Evolutionary conservation across 2,888 invertebrate species (phyloP).

Genomic region (Notocelia uddmanniana): DNA sequence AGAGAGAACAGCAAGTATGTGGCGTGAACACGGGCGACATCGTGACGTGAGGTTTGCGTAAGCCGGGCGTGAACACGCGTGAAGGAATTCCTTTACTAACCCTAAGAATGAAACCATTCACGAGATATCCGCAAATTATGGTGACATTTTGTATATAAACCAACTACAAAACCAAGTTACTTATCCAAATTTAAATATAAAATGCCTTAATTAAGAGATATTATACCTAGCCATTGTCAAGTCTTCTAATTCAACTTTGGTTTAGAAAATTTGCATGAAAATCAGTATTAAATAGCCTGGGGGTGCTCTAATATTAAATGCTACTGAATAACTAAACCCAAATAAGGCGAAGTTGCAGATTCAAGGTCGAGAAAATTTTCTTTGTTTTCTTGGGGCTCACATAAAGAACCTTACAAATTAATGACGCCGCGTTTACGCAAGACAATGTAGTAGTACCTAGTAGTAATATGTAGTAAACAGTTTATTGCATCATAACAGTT

Average conservation of each 20-base stretch:
- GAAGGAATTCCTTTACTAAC: neutral
- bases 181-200: too few species aligned
- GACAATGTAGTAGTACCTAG: too few species aligned
- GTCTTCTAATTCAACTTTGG: neutral
- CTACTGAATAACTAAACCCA: conserved; percentile 22
- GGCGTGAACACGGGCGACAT: neutral
- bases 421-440: neutral
- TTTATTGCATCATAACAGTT: too few species aligned
- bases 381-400: neutral
- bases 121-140: conserved; percentile 2
- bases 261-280: neutral
- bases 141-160: neutral
- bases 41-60: neutral
- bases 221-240: too few species aligned
- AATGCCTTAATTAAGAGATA: too few species aligned
- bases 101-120: neutral
- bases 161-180: too few species aligned
- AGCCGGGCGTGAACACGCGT: conserved; percentile 1
- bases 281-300: neutral
- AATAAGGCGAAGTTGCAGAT: neutral
- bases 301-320: conserved; percentile 12
- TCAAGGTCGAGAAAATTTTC: conserved; percentile 2
- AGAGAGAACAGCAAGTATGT: neutral
- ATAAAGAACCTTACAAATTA: neutral
- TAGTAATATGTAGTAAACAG: too few species aligned